A percentile compares a stretch with the other conserved stretches of the same genome.
phyloP scores from a whole-genome alignment of 2,113 vertebrate species.

The Podocnemis expansa region DNA sequence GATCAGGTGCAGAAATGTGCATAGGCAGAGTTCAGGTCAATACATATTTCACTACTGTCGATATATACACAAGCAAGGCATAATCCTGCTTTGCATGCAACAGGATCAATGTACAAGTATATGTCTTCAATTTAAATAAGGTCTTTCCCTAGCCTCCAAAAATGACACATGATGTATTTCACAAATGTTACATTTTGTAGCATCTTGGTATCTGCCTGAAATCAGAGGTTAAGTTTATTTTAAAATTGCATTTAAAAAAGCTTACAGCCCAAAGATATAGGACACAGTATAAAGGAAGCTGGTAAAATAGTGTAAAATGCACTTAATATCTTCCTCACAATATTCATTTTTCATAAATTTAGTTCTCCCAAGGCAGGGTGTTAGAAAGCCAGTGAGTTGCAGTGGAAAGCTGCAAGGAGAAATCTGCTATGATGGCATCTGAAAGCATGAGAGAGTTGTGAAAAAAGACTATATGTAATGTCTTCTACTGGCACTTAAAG shows the following conservation, averaged over 20 bases:
- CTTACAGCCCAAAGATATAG: neutral
- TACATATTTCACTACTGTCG: neutral
- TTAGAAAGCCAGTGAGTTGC: neutral
- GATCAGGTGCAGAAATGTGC: neutral
- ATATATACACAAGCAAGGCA: neutral
- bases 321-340: neutral
- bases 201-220: neutral
- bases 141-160: neutral
- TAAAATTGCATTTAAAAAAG: neutral
- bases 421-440: neutral
- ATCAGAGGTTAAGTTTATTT: neutral
- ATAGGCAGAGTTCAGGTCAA: neutral
- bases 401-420: neutral
- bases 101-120: neutral
- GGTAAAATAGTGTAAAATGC: neutral
- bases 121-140: slow-evolving; percentile 5
- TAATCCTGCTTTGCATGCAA: neutral
- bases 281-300: neutral
- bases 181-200: neutral
- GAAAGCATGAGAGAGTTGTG: neutral
- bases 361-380: neutral
- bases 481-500: neutral
- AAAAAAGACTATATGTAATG: neutral
- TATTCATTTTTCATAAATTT: neutral
- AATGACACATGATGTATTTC: neutral